phyloP scores from a whole-genome alignment of 2,888 invertebrate genomes.

The Calephelis perditalis region DNA sequence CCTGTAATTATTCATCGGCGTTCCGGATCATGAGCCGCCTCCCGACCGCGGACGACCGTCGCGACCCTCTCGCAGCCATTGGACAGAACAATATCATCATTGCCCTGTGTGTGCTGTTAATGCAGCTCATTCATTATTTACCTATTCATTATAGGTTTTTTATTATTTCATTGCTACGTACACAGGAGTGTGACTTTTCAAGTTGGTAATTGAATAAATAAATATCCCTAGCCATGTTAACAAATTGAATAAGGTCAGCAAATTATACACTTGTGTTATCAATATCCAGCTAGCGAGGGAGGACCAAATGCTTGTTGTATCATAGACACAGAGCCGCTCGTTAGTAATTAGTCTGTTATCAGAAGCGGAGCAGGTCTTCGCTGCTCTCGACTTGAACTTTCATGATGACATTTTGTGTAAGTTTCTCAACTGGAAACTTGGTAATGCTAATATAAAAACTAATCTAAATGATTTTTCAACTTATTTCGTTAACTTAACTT shows the following conservation, averaged over 20 bases:
- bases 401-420: conserved; percentile 20
- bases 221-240: no score
- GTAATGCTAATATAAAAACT: conserved; percentile 22
- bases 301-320: no score
- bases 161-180: no score
- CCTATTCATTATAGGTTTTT: no score
- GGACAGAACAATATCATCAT: neutral
- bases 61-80: conserved; percentile 5
- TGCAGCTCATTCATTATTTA: neutral
- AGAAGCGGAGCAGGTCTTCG: conserved; percentile 25
- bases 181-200: no score
- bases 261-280: no score
- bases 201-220: no score
- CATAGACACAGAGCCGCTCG: conserved; percentile 12
- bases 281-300: no score
- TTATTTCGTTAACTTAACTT: neutral
- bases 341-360: conserved; percentile 27
- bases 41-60: conserved; percentile 1
- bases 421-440: conserved; percentile 21
- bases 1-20: conserved; percentile 42
- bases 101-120: neutral
- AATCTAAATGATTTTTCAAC: conserved; percentile 19
- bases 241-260: no score
- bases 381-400: conserved; percentile 16
- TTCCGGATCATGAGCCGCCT: conserved; percentile 21